Evolutionary conservation across 2,888 invertebrate genomes (phyloP).

Genomic region (Drosophila suboccidentalis): DNA sequence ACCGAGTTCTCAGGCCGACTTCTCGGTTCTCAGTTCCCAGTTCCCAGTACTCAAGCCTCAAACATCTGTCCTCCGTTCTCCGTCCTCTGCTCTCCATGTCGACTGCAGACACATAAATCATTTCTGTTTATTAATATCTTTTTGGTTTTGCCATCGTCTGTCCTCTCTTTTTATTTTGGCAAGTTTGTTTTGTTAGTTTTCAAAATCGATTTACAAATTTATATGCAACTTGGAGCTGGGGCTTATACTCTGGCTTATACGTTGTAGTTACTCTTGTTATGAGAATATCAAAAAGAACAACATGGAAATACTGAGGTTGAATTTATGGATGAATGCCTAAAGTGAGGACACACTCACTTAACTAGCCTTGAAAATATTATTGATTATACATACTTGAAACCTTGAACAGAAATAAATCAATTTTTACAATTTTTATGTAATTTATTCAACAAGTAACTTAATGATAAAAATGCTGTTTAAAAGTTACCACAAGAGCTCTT

Average conservation of each 20-base stretch:
- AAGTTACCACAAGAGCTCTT: too few relatives aligned
- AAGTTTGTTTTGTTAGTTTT: conserved; percentile 72
- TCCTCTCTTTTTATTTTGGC: conserved; percentile 50
- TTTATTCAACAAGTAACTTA: too few relatives aligned
- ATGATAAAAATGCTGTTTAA: too few relatives aligned
- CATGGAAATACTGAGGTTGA: not conserved
- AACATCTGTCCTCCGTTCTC: not conserved
- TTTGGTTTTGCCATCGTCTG: conserved; percentile 39
- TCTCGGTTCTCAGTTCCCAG: conserved; percentile 15
- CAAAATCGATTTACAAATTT: conserved; percentile 71
- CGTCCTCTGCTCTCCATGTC: conserved; percentile 21
- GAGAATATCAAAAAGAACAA: conserved; percentile 29
- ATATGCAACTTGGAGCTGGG: conserved; percentile 45
- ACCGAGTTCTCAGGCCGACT: conserved; percentile 29
- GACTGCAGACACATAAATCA: conserved; percentile 73
- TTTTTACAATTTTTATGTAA: too few relatives aligned
- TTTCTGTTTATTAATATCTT: conserved; percentile 73
- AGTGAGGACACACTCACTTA: not conserved
- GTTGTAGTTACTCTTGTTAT: conserved; percentile 15
- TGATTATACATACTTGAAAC: not conserved
- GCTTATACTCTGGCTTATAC: conserved; percentile 1
- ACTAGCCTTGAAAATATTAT: conserved; percentile 7
- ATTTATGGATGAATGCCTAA: conserved; percentile 13
- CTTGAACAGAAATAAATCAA: conserved; percentile 3
- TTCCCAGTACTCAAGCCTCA: conserved; percentile 24